Conservation (phyloP, 2,888 invertebrate species). For the Steromphala cineraria region DNA sequence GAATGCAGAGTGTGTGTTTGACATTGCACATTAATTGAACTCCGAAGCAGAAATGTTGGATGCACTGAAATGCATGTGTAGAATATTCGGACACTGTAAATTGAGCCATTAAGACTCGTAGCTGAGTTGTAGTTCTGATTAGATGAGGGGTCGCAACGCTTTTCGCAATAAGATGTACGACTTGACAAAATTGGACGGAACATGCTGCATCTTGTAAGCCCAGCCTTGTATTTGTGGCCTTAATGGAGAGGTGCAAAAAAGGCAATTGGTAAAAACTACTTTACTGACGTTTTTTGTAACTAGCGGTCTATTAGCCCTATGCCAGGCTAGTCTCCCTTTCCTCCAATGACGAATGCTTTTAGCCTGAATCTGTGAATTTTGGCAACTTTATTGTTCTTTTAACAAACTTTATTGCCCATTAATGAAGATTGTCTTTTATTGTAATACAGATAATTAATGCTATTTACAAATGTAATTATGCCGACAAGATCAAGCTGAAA, state of each 20-base stretch:
- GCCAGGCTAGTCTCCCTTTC: background rate
- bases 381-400: conserved; percentile 9
- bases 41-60: background rate
- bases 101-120: background rate
- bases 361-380: conserved; percentile 1
- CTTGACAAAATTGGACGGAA: conserved; percentile 19
- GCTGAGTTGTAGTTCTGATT: background rate
- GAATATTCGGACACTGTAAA: background rate
- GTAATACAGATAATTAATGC: conserved; percentile 15
- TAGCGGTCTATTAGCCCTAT: background rate
- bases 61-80: background rate
- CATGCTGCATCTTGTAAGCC: background rate
- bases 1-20: background rate
- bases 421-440: conserved; percentile 13
- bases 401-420: conserved; percentile 6
- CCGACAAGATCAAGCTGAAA: background rate
- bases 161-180: conserved; percentile 17
- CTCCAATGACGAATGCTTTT: background rate
- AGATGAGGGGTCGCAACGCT: background rate
- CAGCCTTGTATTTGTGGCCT: background rate
- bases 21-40: background rate
- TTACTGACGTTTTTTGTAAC: background rate
- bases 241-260: conserved; percentile 5
- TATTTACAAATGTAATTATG: conserved; percentile 17
- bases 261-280: conserved; percentile 20